A percentile compares a stretch with the other conserved stretches of the same genome.
Conservation (phyloP, 2,797 vertebrate genomes). For the Hirundo rustica region DNA sequence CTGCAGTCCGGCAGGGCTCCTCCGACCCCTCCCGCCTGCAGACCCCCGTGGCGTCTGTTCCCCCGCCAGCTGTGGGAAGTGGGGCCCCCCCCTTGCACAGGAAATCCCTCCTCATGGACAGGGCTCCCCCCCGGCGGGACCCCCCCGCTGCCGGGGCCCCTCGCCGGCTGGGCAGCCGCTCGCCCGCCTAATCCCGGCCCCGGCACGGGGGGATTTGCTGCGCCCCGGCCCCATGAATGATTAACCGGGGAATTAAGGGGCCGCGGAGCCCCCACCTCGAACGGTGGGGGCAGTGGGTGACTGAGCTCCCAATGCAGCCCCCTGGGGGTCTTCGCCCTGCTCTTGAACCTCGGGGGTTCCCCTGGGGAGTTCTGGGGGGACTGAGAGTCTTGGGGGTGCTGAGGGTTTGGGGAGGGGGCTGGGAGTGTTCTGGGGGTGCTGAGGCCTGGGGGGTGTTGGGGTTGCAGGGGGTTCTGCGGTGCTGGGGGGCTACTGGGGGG, state of each 20-base stretch:
- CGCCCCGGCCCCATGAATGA: conserved; percentile 29
- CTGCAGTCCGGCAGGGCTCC: background rate
- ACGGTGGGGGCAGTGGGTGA: background rate
- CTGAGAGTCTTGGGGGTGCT: background rate
- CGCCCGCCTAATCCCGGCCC: background rate
- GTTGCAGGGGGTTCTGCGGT: background rate
- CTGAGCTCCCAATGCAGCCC: background rate
- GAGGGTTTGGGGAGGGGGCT: background rate
- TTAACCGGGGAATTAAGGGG: conserved; percentile 26
- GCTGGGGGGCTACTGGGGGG: background rate
- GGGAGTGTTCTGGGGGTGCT: background rate
- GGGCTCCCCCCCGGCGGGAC: background rate
- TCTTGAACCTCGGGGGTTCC: too few relatives aligned
- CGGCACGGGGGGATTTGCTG: conserved; percentile 21
- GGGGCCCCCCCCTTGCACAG: background rate
- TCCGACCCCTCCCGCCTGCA: background rate
- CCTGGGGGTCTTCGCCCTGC: background rate
- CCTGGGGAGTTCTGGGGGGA: background rate
- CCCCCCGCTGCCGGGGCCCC: background rate
- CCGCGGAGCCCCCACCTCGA: background rate
- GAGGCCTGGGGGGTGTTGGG: too few relatives aligned
- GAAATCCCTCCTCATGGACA: conserved; percentile 16
- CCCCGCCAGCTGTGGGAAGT: background rate
- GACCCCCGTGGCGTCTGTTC: background rate
- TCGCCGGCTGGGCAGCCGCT: background rate